These are phyloP conservation scores for Macrotus californicus DNA, from an alignment of 2,113 vertebrate species.

Conservation along the genomic window DNA sequence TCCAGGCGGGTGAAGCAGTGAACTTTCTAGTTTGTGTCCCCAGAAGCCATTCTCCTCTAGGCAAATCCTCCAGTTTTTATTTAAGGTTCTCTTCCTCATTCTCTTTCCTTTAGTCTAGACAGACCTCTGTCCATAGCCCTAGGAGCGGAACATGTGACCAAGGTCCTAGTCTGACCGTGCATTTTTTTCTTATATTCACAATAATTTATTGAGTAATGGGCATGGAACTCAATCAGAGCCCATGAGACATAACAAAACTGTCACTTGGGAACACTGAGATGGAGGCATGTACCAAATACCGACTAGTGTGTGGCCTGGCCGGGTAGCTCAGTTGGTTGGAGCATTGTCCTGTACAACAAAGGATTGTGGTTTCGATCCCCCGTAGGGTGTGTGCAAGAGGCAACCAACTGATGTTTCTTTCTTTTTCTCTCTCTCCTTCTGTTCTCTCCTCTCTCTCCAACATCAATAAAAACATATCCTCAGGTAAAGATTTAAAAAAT, in stretches of 20 bases:
- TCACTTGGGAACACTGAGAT: neutral
- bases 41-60: neutral
- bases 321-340: no score
- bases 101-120: neutral
- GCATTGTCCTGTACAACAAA: no score
- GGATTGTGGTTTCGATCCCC: no score
- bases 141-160: neutral
- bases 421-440: no score
- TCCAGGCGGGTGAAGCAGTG: neutral
- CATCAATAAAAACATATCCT: no score
- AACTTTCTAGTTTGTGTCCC: neutral
- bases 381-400: no score
- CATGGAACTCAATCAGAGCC: neutral
- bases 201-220: neutral
- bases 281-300: neutral
- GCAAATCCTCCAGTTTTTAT: neutral
- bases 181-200: neutral
- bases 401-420: no score
- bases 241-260: neutral
- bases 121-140: neutral
- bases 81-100: neutral
- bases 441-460: no score
- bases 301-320: no score
- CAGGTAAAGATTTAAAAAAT: neutral
- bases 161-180: neutral